A percentile compares a stretch with the other conserved stretches of the same genome.
Evolutionary conservation across 2,113 vertebrate species (phyloP).

Genomic region (Empidonax alnorum): DNA sequence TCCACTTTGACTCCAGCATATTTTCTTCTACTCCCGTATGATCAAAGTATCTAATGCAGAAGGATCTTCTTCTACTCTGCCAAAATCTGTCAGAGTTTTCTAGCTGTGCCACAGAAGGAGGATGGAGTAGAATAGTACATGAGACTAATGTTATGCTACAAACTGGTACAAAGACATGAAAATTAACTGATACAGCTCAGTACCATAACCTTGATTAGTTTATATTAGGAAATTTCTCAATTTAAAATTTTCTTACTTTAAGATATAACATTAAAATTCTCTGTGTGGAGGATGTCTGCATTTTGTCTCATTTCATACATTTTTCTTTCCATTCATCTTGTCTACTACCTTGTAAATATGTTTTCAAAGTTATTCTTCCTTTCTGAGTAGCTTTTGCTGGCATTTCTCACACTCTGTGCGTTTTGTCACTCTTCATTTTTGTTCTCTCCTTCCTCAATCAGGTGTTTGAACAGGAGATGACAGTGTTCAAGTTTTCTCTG

Average conservation of each 20-base stretch:
- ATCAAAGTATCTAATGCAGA: constrained; percentile 21
- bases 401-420: background rate
- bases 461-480: background rate
- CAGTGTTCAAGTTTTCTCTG: constrained; percentile 7
- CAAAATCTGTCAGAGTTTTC: constrained; percentile 7
- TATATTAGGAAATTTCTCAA: constrained; percentile 2
- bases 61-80: background rate
- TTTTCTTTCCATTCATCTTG: constrained; percentile 36
- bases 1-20: background rate
- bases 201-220: background rate
- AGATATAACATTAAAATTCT: background rate
- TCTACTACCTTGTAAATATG: background rate
- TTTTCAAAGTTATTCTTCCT: background rate
- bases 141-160: background rate
- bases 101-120: background rate
- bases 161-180: background rate
- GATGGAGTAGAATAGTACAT: background rate
- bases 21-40: background rate
- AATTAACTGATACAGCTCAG: background rate
- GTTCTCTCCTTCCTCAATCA: background rate
- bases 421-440: constrained; percentile 12
- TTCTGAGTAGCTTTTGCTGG: background rate
- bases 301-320: background rate
- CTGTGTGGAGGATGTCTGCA: background rate
- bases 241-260: background rate